Percentiles rank a stretch among this genome's conserved stretches.
phyloP scores from a whole-genome alignment of 35 echinoderm and acorn worm species.

The Chiridota heheva region DNA sequence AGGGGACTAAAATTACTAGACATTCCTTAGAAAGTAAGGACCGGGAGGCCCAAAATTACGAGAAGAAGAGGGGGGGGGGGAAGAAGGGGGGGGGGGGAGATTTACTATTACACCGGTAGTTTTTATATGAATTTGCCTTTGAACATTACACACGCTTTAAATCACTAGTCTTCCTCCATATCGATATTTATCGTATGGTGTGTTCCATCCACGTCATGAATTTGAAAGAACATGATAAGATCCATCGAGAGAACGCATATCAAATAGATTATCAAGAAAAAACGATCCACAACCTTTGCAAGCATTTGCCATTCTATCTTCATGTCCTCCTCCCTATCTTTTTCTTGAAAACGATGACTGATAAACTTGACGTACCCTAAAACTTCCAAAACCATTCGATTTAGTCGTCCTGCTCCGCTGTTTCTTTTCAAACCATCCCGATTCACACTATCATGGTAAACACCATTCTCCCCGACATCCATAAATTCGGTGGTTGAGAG shows the following conservation, averaged over 20 bases:
- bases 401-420: constrained; percentile 5
- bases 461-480: constrained; percentile 38
- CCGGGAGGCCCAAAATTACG: no score
- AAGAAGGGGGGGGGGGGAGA: no score
- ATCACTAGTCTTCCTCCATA: no score
- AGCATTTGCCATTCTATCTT: constrained; percentile 87
- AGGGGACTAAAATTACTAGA: no score
- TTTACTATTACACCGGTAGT: no score
- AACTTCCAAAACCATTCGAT: constrained; percentile 51
- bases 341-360: constrained; percentile 62
- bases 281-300: constrained; percentile 87
- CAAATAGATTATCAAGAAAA: constrained; percentile 89
- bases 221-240: constrained; percentile 74
- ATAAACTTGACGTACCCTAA: constrained; percentile 65
- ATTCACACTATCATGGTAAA: constrained; percentile 10
- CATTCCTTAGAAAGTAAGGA: no score
- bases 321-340: constrained; percentile 69
- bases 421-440: constrained; percentile 16
- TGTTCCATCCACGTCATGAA: constrained; percentile 35
- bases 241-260: constrained; percentile 90
- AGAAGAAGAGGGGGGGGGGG: no score
- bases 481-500: constrained; percentile 14
- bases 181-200: no score
- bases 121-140: no score
- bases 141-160: no score